Percentiles rank a stretch among this genome's conserved stretches.
Evolutionary conservation across 2,113 vertebrate species (phyloP).

Genomic region (Mustela lutreola): DNA sequence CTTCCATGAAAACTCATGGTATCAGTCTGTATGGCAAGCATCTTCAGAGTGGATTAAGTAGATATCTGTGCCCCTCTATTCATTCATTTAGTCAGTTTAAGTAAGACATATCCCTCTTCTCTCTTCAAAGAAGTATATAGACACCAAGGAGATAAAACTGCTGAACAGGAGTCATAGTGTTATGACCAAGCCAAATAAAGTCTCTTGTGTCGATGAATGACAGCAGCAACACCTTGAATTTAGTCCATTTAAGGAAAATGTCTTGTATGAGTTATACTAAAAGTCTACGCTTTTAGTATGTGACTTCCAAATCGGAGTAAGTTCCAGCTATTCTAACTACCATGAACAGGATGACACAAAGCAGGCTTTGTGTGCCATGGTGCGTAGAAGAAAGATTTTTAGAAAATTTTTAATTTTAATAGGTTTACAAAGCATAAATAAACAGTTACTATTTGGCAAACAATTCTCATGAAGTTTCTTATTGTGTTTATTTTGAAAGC

Average conservation of each 20-base stretch:
- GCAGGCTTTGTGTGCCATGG: background rate
- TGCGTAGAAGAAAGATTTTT: background rate
- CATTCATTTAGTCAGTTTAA: background rate
- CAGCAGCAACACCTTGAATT: background rate
- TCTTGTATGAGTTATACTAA: background rate
- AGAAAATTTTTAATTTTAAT: slow-evolving; percentile 17
- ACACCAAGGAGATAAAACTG: background rate
- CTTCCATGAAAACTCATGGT: background rate
- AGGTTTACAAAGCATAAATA: slow-evolving; percentile 17
- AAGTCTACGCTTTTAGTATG: background rate
- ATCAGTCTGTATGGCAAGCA: background rate
- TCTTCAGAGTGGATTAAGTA: background rate
- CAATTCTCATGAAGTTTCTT: background rate
- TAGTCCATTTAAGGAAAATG: background rate
- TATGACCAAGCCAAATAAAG: background rate
- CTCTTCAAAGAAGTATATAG: background rate
- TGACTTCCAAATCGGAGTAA: background rate
- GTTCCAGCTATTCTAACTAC: slow-evolving; percentile 22
- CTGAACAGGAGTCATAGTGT: background rate
- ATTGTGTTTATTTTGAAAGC: background rate
- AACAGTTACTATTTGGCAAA: slow-evolving; percentile 37
- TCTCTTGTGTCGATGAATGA: background rate
- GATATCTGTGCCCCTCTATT: background rate
- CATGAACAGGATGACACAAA: background rate
- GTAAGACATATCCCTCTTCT: background rate